Percentiles rank a stretch among this genome's conserved stretches.
Conservation (phyloP, 2,888 invertebrate species). For the Danaus chrysippus region DNA sequence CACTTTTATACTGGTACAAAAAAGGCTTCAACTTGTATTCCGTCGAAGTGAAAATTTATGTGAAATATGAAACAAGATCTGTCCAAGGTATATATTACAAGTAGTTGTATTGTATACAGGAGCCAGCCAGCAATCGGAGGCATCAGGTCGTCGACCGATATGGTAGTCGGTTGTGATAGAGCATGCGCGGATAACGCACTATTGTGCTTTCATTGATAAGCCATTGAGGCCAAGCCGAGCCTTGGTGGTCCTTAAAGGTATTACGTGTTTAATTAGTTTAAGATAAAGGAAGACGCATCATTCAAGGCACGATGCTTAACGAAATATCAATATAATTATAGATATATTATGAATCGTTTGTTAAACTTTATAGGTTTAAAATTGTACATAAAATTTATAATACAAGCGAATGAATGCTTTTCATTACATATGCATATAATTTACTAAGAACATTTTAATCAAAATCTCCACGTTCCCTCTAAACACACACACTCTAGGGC, state of each 20-base stretch:
- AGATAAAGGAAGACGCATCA: background rate
- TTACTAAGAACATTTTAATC: slow-evolving; percentile 6
- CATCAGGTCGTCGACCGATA: slow-evolving; percentile 33
- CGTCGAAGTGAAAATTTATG: background rate
- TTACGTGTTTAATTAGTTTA: background rate
- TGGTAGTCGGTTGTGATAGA: slow-evolving; percentile 32
- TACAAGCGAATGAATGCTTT: background rate
- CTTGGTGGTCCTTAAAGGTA: slow-evolving; percentile 5
- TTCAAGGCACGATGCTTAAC: no score
- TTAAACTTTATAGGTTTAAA: no score
- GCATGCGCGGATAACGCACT: slow-evolving; percentile 37
- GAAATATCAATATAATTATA: no score
- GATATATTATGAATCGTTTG: no score
- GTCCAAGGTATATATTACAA: background rate
- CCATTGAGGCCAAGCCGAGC: slow-evolving; percentile 22
- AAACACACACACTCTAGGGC: slow-evolving; percentile 1
- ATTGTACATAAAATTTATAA: no score
- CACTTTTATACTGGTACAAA: background rate
- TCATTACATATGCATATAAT: background rate
- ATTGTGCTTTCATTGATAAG: slow-evolving; percentile 32
- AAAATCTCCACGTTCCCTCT: slow-evolving; percentile 2
- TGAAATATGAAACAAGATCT: background rate
- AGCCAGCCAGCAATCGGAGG: slow-evolving; percentile 21
- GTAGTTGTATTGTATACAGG: slow-evolving; percentile 6
- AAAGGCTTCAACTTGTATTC: background rate